Evolutionary conservation across 2,797 vertebrate species (phyloP).

Genomic region (Mormyrops attenuatus): DNA sequence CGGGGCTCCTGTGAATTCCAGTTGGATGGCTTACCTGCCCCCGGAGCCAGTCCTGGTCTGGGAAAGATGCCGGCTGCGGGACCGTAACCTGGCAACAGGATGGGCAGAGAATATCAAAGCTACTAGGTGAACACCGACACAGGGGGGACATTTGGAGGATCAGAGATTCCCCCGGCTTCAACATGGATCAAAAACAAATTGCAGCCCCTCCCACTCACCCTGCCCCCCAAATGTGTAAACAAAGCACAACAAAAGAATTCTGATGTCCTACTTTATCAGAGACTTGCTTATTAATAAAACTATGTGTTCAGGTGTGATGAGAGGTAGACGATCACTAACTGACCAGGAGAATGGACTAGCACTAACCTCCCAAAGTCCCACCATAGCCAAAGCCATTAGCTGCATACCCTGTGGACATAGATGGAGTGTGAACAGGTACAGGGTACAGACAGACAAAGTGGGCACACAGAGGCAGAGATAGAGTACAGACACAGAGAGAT

Average conservation of each 20-base stretch:
- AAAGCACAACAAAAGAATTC: background rate
- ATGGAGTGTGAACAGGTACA: background rate
- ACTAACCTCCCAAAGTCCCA: constrained; percentile 16
- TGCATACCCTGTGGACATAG: constrained; percentile 9
- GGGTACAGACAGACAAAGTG: background rate
- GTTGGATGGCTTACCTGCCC: constrained; percentile 7
- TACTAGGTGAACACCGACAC: background rate
- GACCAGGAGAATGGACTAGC: background rate
- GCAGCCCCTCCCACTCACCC: background rate
- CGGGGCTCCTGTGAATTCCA: background rate
- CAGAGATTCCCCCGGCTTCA: background rate
- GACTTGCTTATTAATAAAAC: background rate
- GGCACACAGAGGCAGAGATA: background rate
- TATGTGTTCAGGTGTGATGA: background rate
- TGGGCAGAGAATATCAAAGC: background rate
- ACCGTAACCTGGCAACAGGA: constrained; percentile 19
- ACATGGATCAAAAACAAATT: background rate
- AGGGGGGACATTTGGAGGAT: background rate
- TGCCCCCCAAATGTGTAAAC: background rate
- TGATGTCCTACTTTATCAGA: background rate
- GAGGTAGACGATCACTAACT: background rate
- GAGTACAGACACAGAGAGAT: background rate
- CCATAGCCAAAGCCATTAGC: constrained; percentile 6
- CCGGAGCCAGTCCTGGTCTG: background rate
- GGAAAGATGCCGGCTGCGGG: background rate